Percentiles rank a stretch among this genome's conserved stretches.
Conservation (phyloP, 2,888 invertebrate species). For the Athalia rosae region DNA sequence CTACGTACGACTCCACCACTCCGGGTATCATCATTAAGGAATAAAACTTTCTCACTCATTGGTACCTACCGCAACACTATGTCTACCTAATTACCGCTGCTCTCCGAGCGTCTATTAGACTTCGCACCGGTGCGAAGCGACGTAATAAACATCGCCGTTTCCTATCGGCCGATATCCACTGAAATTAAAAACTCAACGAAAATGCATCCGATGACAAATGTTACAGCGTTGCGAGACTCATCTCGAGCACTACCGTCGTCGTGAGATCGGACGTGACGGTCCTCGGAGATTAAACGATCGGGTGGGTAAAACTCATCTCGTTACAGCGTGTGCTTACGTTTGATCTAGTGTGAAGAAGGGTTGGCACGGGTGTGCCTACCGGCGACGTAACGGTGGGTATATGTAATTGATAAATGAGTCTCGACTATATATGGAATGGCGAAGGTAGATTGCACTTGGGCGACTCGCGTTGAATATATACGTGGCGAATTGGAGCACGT, state of each 20-base stretch:
- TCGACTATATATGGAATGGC: constrained; percentile 34
- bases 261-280: no score
- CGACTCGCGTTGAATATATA: not conserved
- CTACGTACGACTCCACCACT: constrained; percentile 4
- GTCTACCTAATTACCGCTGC: constrained; percentile 29
- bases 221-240: no score
- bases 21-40: constrained; percentile 37
- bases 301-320: no score
- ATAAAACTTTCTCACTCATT: constrained; percentile 43
- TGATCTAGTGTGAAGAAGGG: not conserved
- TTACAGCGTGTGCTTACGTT: no score
- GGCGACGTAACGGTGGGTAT: not conserved
- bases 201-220: no score
- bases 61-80: constrained; percentile 20
- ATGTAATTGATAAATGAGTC: constrained; percentile 36
- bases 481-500: constrained; percentile 37
- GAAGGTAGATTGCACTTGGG: constrained; percentile 25
- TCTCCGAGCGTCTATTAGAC: not conserved
- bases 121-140: not conserved
- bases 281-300: no score
- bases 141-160: constrained; percentile 18
- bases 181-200: no score
- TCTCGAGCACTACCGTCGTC: no score
- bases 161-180: not conserved
- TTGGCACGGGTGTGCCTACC: constrained; percentile 21